phyloP scores from a whole-genome alignment of 2,797 vertebrate genomes.

The Ataeniobius toweri region DNA sequence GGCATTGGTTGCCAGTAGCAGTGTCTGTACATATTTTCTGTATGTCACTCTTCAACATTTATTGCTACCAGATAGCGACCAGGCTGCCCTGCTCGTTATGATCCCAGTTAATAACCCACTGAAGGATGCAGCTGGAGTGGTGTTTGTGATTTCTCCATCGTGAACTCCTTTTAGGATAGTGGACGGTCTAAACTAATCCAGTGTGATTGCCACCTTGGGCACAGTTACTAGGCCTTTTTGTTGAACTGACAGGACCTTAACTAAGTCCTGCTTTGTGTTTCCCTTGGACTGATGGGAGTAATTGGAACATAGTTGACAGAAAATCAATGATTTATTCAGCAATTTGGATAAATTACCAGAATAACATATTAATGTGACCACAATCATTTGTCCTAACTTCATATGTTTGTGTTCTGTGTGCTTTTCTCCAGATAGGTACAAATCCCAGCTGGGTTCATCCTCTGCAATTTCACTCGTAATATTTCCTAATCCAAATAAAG shows the following conservation, averaged over 20 bases:
- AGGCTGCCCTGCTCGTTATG: not conserved
- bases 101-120: not conserved
- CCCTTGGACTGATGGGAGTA: not conserved
- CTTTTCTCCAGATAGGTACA: constrained; percentile 20
- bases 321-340: not conserved
- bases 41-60: not conserved
- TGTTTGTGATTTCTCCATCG: not conserved
- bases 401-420: constrained; percentile 1
- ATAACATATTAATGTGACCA: constrained; percentile 7
- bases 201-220: not conserved
- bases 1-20: not conserved
- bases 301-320: constrained; percentile 13
- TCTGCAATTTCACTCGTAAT: constrained; percentile 47
- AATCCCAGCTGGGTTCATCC: constrained; percentile 55
- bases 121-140: not conserved
- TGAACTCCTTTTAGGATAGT: not conserved
- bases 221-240: not conserved
- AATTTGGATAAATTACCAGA: constrained; percentile 8
- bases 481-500: constrained; percentile 65
- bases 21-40: not conserved
- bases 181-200: not conserved
- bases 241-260: not conserved
- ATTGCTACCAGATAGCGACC: not conserved
- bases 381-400: constrained; percentile 12
- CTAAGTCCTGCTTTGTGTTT: not conserved